These are phyloP conservation scores for Muricea muricata DNA, from an alignment of 92 coral and sea anemone species.

Conservation along the genomic window DNA sequence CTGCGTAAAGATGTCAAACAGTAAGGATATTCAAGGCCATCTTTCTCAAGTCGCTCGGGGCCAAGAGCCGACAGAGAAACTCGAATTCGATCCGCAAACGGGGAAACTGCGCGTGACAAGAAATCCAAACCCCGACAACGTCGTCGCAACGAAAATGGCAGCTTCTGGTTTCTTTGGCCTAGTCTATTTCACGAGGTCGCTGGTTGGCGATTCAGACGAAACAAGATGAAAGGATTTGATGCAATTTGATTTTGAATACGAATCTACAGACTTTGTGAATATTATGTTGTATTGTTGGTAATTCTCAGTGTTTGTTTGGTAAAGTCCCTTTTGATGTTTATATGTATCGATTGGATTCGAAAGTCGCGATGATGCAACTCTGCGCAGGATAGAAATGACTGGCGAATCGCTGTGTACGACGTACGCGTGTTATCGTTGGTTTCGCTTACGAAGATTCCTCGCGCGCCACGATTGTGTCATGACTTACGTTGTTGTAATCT, in stretches of 20 bases:
- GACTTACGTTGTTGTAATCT: background rate
- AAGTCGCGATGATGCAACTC: too few relatives aligned
- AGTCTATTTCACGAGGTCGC: background rate
- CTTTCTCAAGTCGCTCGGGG: slow-evolving; percentile 33
- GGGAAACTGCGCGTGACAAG: slow-evolving; percentile 75
- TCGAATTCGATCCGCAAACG: slow-evolving; percentile 78
- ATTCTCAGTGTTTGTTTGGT: background rate
- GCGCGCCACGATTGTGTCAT: background rate
- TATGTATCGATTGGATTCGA: background rate
- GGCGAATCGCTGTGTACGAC: background rate
- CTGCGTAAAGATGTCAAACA: slow-evolving; percentile 8
- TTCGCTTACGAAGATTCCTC: background rate
- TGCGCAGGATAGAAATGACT: background rate
- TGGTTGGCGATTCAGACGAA: background rate
- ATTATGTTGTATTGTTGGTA: background rate
- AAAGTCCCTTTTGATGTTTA: too few relatives aligned
- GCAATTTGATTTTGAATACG: background rate
- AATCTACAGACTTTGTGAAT: background rate
- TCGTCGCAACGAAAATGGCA: slow-evolving; percentile 49
- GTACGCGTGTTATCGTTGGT: background rate
- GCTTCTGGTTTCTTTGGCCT: slow-evolving; percentile 38
- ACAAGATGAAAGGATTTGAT: background rate
- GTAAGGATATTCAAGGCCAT: slow-evolving; percentile 41
- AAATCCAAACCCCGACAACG: slow-evolving; percentile 39
- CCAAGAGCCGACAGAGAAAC: slow-evolving; percentile 34